Conservation (phyloP, 2,113 vertebrate genomes). For the Casuarius casuarius region DNA sequence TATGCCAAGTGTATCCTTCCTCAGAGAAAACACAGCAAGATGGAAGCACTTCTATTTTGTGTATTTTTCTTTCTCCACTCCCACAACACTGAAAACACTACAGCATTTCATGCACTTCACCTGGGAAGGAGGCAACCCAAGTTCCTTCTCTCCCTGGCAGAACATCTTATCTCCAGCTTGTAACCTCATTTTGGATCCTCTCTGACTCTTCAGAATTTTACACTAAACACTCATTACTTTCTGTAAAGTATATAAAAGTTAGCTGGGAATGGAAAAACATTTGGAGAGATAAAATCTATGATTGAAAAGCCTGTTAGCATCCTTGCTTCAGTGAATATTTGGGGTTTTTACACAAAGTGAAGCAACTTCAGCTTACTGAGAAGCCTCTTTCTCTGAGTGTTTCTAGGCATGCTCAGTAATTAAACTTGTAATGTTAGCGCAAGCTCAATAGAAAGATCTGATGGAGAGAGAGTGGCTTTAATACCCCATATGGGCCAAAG, state of each 20-base stretch:
- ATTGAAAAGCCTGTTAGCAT: not conserved
- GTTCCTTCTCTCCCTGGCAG: not conserved
- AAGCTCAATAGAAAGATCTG: not conserved
- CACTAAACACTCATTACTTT: not conserved
- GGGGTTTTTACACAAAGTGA: not conserved
- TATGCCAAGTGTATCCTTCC: not conserved
- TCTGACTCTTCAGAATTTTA: not conserved
- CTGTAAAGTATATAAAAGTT: not conserved
- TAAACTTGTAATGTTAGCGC: not conserved
- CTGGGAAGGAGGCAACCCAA: not conserved
- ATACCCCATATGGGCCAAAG: accelerated
- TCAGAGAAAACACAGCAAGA: not conserved
- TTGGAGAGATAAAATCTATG: not conserved
- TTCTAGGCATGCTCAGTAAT: not conserved
- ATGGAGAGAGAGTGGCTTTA: not conserved
- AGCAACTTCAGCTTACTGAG: not conserved
- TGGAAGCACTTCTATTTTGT: not conserved
- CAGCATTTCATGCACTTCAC: not conserved
- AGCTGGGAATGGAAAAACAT: not conserved
- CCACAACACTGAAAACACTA: not conserved
- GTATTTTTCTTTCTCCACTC: not conserved
- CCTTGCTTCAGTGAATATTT: not conserved
- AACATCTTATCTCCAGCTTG: not conserved
- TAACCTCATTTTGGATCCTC: not conserved
- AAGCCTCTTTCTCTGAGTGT: not conserved